A percentile compares a stretch with the other conserved stretches of the same genome.
These are phyloP conservation scores for Hoplias malabaricus DNA, from an alignment of 2,113 vertebrate genomes.

Conservation along the genomic window DNA sequence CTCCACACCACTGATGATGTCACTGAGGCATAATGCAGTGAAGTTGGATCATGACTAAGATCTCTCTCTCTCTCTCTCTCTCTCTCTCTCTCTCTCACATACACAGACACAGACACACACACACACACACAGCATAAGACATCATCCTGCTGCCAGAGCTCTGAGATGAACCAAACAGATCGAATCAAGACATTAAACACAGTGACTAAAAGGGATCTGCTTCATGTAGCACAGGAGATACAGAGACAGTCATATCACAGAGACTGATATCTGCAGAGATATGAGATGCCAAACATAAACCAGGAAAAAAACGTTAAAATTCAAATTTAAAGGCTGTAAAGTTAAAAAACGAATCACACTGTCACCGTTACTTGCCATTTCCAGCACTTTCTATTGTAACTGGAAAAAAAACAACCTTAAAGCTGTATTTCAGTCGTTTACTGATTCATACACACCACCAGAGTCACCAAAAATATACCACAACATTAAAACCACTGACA, in stretches of 20 bases:
- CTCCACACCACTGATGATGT: slow-evolving; percentile 11
- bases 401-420: too few species aligned
- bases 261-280: not conserved
- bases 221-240: not conserved
- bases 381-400: too few species aligned
- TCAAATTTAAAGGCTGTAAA: not conserved
- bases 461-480: too few species aligned
- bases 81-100: too few species aligned
- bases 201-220: not conserved
- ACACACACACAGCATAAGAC: slow-evolving; percentile 2
- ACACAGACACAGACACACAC: slow-evolving; percentile 9
- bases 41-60: not conserved
- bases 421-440: too few species aligned
- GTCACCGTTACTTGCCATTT: too few species aligned
- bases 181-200: not conserved
- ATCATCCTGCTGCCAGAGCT: slow-evolving; percentile 4
- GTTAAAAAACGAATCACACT: too few species aligned
- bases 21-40: slow-evolving; percentile 3
- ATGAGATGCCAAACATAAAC: not conserved
- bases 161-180: slow-evolving; percentile 15
- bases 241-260: not conserved
- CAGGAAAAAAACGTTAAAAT: not conserved
- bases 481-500: too few species aligned
- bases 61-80: too few species aligned
- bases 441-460: too few species aligned